Evolutionary conservation across 2,888 invertebrate genomes (phyloP).

Genomic region (Leptinotarsa tumamoca): DNA sequence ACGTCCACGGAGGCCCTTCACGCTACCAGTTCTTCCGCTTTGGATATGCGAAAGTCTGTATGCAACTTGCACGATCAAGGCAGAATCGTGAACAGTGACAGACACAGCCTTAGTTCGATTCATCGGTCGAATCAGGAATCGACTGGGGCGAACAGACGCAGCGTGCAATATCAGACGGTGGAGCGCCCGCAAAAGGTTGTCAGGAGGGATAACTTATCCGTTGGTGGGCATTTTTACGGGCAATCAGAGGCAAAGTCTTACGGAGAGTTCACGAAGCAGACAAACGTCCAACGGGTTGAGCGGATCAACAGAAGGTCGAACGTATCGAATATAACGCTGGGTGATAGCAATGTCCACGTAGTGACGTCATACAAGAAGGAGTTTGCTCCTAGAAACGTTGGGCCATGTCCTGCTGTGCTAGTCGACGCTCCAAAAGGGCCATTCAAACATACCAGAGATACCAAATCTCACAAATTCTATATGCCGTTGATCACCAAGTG

Average conservation of each 20-base stretch:
- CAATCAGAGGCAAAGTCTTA: constrained; percentile 79
- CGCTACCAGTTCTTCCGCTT: constrained; percentile 79
- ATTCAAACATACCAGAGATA: constrained; percentile 87
- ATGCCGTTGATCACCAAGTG: constrained; percentile 73
- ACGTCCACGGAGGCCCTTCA: constrained; percentile 80
- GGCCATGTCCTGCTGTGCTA: constrained; percentile 84
- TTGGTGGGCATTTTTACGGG: constrained; percentile 81
- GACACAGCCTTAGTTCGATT: constrained; percentile 83
- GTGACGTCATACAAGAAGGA: constrained; percentile 83
- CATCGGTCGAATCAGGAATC: constrained; percentile 76
- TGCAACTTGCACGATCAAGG: constrained; percentile 82
- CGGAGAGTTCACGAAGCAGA: constrained; percentile 73
- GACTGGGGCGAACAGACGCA: constrained; percentile 68
- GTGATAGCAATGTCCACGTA: constrained; percentile 72
- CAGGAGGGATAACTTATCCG: constrained; percentile 76
- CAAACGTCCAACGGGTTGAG: constrained; percentile 70
- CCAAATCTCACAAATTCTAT: constrained; percentile 87
- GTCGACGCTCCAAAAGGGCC: constrained; percentile 81
- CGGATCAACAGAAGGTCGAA: constrained; percentile 75
- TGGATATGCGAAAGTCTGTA: constrained; percentile 84
- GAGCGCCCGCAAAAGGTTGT: constrained; percentile 75
- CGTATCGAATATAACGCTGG: constrained; percentile 81
- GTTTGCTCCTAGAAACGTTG: constrained; percentile 76
- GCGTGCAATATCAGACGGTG: constrained; percentile 69
- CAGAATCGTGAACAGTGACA: constrained; percentile 77